phyloP scores from a whole-genome alignment of 2,888 invertebrate genomes.

The Melinaea marsaeus region DNA sequence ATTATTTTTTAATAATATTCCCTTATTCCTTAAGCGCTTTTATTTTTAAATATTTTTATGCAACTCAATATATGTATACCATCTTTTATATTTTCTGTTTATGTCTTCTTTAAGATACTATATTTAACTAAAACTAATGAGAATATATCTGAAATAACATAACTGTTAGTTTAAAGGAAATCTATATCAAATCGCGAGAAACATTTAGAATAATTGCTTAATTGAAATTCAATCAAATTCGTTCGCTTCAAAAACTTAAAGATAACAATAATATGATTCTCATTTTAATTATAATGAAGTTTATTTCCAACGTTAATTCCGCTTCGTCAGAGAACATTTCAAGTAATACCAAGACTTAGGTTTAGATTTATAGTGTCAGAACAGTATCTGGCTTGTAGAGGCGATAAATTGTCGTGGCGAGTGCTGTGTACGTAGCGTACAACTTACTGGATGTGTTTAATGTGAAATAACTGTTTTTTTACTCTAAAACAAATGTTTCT shows the following conservation, averaged over 20 bases:
- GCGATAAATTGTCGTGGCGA: conserved; percentile 34
- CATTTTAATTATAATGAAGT: conserved; percentile 5
- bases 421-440: conserved; percentile 12
- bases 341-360: conserved; percentile 50
- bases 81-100: too few relatives aligned
- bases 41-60: too few relatives aligned
- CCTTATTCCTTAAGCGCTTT: too few relatives aligned
- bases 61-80: too few relatives aligned
- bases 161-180: too few relatives aligned
- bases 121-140: too few relatives aligned
- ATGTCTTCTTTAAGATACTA: too few relatives aligned
- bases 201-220: neutral
- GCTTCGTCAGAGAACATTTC: conserved; percentile 46
- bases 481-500: too few relatives aligned
- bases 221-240: conserved; percentile 1
- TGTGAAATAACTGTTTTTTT: conserved; percentile 14
- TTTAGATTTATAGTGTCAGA: conserved; percentile 48
- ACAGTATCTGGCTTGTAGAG: conserved; percentile 32
- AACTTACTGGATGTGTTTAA: conserved; percentile 18
- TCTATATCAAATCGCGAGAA: neutral
- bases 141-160: too few relatives aligned
- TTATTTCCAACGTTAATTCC: conserved; percentile 27
- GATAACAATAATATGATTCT: neutral
- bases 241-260: conserved; percentile 6
- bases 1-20: too few relatives aligned